Evolutionary conservation across 2,113 vertebrate genomes (phyloP).

Genomic region (Pluvianellus socialis): DNA sequence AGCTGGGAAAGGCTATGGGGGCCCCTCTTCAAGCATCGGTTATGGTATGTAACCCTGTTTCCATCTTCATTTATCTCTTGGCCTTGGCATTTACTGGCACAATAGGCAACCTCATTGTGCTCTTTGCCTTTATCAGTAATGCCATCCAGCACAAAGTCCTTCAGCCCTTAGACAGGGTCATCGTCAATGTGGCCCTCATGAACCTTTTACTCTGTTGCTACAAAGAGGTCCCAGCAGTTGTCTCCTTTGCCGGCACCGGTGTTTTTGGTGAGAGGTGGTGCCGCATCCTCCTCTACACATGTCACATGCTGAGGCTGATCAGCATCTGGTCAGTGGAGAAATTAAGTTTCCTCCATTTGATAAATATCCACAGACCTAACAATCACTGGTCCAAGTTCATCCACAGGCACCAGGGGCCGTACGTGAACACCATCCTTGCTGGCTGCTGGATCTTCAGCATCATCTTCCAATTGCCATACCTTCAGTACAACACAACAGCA

Average conservation of each 20-base stretch:
- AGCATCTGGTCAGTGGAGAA: conserved; percentile 35
- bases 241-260: neutral
- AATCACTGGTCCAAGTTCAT: neutral
- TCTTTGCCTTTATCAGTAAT: conserved; percentile 17
- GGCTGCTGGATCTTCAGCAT: conserved; percentile 3
- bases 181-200: neutral
- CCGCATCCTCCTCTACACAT: neutral
- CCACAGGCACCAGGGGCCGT: neutral
- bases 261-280: neutral
- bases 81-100: neutral
- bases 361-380: conserved; percentile 2
- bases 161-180: neutral
- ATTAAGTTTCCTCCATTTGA: conserved; percentile 19
- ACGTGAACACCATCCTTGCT: neutral
- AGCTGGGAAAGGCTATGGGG: neutral
- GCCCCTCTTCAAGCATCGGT: neutral
- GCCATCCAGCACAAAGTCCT: neutral
- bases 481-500: neutral
- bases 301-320: neutral
- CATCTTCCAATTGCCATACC: neutral
- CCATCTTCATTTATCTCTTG: neutral
- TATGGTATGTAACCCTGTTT: neutral
- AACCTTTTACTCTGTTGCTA: conserved; percentile 27
- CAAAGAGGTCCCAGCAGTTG: neutral
- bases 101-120: neutral